Evolutionary conservation across 1,140 invertebrate species (phyloP).

Genomic region (Calosoma granatense): DNA sequence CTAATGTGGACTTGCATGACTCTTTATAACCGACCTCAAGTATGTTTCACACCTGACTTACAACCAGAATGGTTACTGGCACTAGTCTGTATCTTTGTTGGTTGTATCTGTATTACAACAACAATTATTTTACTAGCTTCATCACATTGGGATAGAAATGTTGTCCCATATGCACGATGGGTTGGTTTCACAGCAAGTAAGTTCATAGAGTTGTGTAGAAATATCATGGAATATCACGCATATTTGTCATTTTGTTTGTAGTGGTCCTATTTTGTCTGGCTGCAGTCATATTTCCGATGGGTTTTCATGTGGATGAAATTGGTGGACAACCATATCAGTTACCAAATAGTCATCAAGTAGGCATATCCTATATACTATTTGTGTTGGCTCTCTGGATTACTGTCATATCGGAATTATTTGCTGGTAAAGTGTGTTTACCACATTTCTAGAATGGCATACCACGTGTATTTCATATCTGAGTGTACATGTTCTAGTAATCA

Average conservation of each 20-base stretch:
- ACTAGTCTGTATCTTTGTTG: constrained; percentile 82
- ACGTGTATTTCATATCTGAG: too few relatives aligned
- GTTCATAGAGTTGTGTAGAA: constrained; percentile 23
- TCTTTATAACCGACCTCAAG: constrained; percentile 75
- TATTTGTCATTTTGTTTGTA: constrained; percentile 40
- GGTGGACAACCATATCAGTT: constrained; percentile 91
- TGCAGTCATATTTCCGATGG: constrained; percentile 92
- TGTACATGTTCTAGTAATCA: too few relatives aligned
- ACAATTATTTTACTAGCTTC: constrained; percentile 79
- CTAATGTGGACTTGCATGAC: constrained; percentile 92
- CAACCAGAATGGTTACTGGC: constrained; percentile 86
- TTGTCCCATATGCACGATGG: constrained; percentile 87
- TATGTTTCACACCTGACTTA: constrained; percentile 78
- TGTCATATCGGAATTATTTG: constrained; percentile 91
- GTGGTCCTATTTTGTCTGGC: constrained; percentile 93
- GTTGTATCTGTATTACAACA: constrained; percentile 85
- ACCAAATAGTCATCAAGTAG: constrained; percentile 91
- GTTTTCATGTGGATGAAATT: constrained; percentile 90
- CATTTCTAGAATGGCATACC: too few relatives aligned
- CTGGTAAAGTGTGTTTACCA: constrained; percentile 93
- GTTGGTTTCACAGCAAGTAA: constrained; percentile 91
- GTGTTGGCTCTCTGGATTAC: constrained; percentile 92
- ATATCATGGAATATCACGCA: background rate
- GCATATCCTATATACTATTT: constrained; percentile 92
- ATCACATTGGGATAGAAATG: constrained; percentile 84